Percentiles rank a stretch among this genome's conserved stretches.
Evolutionary conservation across 1,140 invertebrate species (phyloP).

Genomic region (Wiebesia pumilae): DNA sequence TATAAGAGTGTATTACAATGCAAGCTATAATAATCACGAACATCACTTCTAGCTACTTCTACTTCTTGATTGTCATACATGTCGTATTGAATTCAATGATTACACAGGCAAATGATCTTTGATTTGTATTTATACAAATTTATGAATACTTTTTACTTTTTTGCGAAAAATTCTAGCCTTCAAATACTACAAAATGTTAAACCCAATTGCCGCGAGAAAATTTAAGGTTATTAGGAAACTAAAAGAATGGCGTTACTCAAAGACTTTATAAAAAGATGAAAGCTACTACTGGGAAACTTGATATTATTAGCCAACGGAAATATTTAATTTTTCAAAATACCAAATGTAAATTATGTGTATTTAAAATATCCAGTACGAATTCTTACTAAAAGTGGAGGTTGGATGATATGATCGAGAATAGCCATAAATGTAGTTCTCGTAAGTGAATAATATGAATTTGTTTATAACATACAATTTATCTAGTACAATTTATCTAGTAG

Average conservation of each 20-base stretch:
- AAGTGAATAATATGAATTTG: neutral
- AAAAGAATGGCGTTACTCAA: neutral
- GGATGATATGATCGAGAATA: neutral
- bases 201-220: too few species aligned
- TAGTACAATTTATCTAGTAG: neutral
- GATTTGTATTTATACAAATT: too few species aligned
- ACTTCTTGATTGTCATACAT: too few species aligned
- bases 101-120: too few species aligned
- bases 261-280: neutral
- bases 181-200: too few species aligned
- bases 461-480: neutral
- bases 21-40: too few species aligned
- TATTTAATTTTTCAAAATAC: neutral
- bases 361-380: neutral
- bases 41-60: too few species aligned
- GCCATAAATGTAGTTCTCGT: neutral
- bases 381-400: neutral
- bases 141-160: too few species aligned
- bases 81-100: too few species aligned
- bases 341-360: neutral
- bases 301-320: slow-evolving; percentile 7
- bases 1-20: too few species aligned
- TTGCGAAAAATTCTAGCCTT: too few species aligned
- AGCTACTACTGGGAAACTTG: neutral
- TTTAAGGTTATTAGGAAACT: neutral